Evolutionary conservation across 37 sponge, comb jelly and placozoan genomes (phyloP).

Genomic region (Ianthella basta): DNA sequence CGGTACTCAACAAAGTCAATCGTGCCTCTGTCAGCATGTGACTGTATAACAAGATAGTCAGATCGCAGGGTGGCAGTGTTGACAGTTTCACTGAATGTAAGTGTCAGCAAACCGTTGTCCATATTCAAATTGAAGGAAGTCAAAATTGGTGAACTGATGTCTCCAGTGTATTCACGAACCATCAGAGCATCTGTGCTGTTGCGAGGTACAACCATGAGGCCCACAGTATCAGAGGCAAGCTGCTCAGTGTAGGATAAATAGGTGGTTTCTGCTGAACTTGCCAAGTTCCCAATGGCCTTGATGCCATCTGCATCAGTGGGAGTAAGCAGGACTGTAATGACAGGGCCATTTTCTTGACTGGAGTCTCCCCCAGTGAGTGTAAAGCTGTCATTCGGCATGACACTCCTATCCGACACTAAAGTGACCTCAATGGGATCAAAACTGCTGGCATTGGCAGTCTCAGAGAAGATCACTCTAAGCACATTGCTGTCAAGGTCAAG

Average conservation of each 20-base stretch:
- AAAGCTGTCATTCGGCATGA: constrained; percentile 30
- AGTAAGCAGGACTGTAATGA: constrained; percentile 49
- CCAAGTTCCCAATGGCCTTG: constrained; percentile 62
- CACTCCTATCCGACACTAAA: constrained; percentile 1
- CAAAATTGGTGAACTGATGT: constrained; percentile 59
- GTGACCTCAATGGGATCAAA: constrained; percentile 56
- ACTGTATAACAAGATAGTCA: constrained; percentile 56
- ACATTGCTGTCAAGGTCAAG: constrained; percentile 72
- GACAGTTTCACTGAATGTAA: constrained; percentile 88
- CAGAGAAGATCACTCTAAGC: constrained; percentile 81
- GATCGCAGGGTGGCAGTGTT: constrained; percentile 50
- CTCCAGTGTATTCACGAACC: constrained; percentile 45
- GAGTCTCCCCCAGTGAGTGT: constrained; percentile 57
- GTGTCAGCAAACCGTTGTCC: constrained; percentile 69
- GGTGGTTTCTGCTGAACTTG: constrained; percentile 54
- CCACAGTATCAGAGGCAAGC: constrained; percentile 71
- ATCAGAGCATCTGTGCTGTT: constrained; percentile 32
- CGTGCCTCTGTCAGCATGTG: constrained; percentile 25
- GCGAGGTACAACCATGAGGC: constrained; percentile 45
- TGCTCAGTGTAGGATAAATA: constrained; percentile 50
- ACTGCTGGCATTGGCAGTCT: constrained; percentile 73
- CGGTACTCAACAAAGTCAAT: constrained; percentile 38
- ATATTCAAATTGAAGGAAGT: constrained; percentile 73
- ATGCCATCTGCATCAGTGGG: constrained; percentile 75
- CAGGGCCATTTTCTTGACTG: constrained; percentile 48